Base-by-base conservation (phyloP, 2,888 invertebrate genomes). In the Artemia sp. region DNA sequence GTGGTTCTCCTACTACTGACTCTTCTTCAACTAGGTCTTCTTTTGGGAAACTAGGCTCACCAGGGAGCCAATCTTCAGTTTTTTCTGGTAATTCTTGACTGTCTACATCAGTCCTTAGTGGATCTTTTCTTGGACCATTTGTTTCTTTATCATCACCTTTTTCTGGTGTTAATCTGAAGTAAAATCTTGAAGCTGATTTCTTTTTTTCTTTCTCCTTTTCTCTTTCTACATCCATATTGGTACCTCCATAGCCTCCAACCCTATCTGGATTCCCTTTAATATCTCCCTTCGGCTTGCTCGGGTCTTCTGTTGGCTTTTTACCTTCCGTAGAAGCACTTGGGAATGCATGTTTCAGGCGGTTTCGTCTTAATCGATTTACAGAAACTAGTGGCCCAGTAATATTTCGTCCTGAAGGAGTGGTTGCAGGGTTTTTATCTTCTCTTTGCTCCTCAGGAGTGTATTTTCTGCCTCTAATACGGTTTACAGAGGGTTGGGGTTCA, bases 1-100 rank as follows among this genome's bases (percentile, higher is more conserved):
- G 64, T 58, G 64, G 64, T 2, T 58, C 64, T 58, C 64, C 64
- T 58, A 58, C 64, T 58, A 58, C 64, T 8, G 64, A 58, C 24
- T 58, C 64, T 10, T 58, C 64, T 19, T 58, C 64, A 8, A 58
- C 64, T 58, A 19, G 8, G 14, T n/a, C 64, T 58, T 58, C 1
- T 6, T 38, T 38, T 19, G 64, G 64, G 9, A 58, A 19, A n/a
- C 14, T 58, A 19, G 64, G 64, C 11, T 58, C 64, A 9, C 64
- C 64, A 19, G 64, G 64, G 14, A 58, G 64, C 64, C 64, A 58
- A 10, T 58, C 64, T 38, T 38, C 38, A 38, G 38, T 38, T 38
- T 38, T 38, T 38, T 38, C 38, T 38, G 38, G 38, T 38, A 38
- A 38, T 38, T 38, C 38, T 24, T 58, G 64, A n/a, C 14, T 58